A percentile compares a stretch with the other conserved stretches of the same genome.
Conservation (phyloP, 2,888 invertebrate genomes). For the Phaonia tiefii region DNA sequence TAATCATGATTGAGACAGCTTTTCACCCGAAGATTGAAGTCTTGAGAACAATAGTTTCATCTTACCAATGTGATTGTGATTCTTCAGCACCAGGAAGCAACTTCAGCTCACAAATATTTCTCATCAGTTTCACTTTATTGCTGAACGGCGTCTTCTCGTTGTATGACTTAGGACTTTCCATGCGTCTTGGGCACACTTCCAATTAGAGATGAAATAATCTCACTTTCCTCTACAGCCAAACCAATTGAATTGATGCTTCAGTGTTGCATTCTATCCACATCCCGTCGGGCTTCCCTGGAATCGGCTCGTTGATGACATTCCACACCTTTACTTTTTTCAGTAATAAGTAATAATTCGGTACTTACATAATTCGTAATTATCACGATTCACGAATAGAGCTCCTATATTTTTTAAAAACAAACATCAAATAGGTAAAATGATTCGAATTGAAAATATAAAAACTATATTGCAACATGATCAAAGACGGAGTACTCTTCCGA, state of each 20-base stretch:
- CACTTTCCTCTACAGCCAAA: slow-evolving; percentile 39
- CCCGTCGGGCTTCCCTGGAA: slow-evolving; percentile 10
- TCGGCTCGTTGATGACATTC: slow-evolving; percentile 17
- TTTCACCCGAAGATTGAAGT: slow-evolving; percentile 34
- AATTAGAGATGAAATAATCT: slow-evolving; percentile 31
- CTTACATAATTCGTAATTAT: no score
- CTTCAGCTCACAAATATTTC: slow-evolving; percentile 36
- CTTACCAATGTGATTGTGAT: slow-evolving; percentile 36
- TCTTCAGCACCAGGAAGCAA: slow-evolving; percentile 34
- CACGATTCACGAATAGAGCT: no score
- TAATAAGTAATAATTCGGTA: no score
- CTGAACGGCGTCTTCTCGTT: slow-evolving; percentile 44
- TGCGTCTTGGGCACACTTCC: slow-evolving; percentile 27
- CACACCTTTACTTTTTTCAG: slow-evolving; percentile 48
- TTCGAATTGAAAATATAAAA: no score
- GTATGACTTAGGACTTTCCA: slow-evolving; percentile 34
- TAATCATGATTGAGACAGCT: slow-evolving; percentile 41
- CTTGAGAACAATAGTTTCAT: slow-evolving; percentile 39
- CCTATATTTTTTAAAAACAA: no score
- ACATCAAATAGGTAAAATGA: no score
- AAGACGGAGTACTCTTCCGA: no score
- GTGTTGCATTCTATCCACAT: slow-evolving; percentile 40
- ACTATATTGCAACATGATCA: no score
- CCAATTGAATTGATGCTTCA: slow-evolving; percentile 50
- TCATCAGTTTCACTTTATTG: slow-evolving; percentile 41